Evolutionary conservation across 2,888 invertebrate species (phyloP).

Genomic region (Andrena minutula): DNA sequence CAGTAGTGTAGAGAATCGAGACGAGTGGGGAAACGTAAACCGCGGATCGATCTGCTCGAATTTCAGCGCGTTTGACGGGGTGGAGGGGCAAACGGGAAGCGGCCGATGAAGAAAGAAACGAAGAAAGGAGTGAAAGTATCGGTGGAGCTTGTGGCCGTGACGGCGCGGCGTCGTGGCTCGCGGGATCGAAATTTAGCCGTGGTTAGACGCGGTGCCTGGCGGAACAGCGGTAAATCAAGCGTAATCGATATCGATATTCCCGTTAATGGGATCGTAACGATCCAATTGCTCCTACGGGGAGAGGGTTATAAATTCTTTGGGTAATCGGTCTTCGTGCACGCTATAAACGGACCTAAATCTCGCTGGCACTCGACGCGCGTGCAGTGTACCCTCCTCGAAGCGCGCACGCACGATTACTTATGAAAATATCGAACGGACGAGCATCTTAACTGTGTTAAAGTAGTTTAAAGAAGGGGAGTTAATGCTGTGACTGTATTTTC

Average conservation of each 20-base stretch:
- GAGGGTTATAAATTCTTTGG: constrained; percentile 34
- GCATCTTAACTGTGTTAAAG: too few relatives aligned
- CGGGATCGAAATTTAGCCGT: constrained; percentile 21
- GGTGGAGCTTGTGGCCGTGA: not conserved
- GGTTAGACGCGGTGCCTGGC: constrained; percentile 11
- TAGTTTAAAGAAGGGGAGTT: too few relatives aligned
- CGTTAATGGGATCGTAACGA: constrained; percentile 36
- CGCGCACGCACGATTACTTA: too few relatives aligned
- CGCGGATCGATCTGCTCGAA: not conserved
- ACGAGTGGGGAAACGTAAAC: not conserved
- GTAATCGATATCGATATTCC: constrained; percentile 53
- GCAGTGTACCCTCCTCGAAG: too few relatives aligned
- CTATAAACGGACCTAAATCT: constrained; percentile 23
- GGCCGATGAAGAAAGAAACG: not conserved
- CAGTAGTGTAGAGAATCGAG: not conserved
- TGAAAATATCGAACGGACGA: too few relatives aligned
- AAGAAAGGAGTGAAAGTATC: constrained; percentile 17
- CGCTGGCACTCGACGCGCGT: not conserved
- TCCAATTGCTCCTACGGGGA: constrained; percentile 27
- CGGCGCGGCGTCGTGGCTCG: not conserved
- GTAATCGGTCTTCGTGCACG: constrained; percentile 47
- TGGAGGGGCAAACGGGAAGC: not conserved
- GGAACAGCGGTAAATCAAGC: constrained; percentile 44
- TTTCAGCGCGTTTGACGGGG: not conserved
- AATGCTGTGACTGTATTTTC: too few relatives aligned